Percentiles rank a stretch among this genome's conserved stretches.
Conservation (phyloP, 2,888 invertebrate species). For the Philhelius pedissequus region DNA sequence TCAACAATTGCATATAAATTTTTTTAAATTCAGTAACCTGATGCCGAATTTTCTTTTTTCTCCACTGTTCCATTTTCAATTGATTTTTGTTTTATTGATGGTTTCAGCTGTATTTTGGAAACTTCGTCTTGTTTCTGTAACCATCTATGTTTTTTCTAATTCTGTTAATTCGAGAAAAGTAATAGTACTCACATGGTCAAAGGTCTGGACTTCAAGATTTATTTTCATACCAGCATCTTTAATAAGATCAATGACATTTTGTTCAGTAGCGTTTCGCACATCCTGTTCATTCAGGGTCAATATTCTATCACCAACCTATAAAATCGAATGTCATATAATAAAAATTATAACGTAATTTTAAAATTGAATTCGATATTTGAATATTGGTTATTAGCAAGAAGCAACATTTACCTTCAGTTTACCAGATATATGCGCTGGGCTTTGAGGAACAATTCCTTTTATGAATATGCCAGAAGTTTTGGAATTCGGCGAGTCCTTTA, state of each 20-base stretch:
- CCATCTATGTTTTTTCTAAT: neutral
- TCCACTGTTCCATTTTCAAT: slow-evolving; percentile 74
- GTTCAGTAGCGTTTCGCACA: slow-evolving; percentile 94
- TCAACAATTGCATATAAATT: neutral
- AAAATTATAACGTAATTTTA: neutral
- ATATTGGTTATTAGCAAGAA: no score
- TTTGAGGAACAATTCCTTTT: slow-evolving; percentile 95
- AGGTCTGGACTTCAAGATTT: slow-evolving; percentile 91
- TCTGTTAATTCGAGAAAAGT: neutral
- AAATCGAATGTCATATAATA: neutral
- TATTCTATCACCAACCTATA: slow-evolving; percentile 77
- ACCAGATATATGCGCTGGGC: slow-evolving; percentile 95
- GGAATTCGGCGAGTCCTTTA: slow-evolving; percentile 81
- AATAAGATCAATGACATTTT: slow-evolving; percentile 95
- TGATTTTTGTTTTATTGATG: slow-evolving; percentile 68
- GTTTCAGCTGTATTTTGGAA: slow-evolving; percentile 16
- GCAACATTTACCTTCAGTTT: slow-evolving; percentile 84
- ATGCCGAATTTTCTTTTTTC: slow-evolving; percentile 72
- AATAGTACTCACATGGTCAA: slow-evolving; percentile 74
- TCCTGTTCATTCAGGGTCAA: slow-evolving; percentile 93
- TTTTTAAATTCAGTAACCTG: slow-evolving; percentile 60
- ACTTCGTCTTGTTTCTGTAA: slow-evolving; percentile 44
- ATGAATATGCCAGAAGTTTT: slow-evolving; percentile 97
- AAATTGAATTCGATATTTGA: neutral
- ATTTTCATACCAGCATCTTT: slow-evolving; percentile 94